Evolutionary conservation across 2,113 vertebrate species (phyloP), one percentile per base, ranked within the genome.

Genomic region (Prolemur simus): DNA sequence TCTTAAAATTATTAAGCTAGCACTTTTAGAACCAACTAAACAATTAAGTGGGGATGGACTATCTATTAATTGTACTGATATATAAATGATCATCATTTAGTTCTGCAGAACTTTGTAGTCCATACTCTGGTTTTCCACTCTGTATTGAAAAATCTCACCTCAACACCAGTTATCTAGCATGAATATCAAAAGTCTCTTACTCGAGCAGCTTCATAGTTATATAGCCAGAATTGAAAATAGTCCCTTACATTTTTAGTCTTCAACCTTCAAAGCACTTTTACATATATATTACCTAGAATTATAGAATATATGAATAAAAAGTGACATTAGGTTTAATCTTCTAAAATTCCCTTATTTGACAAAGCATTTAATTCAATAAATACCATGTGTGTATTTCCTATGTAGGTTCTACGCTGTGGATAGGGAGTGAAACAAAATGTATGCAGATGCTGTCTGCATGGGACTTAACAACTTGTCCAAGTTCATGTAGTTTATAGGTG

Each of bases 151-250:
- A 88, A 66, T 66, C 29, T 63, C 54, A 34, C 5, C 17, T 37
- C 90, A 29, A 74, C 25, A 80, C 25, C 23, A 34, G 14, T 81
- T 92, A 89, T 39, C 27, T 56, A 77, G 37, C 3, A 64, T 77
- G 77, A 87, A 58, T 78, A 66, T 52, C 49, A 89, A 95, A 84
- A 81, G 6, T 47, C 37, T 85, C 12, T 54, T 71, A 83, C 42
- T 63, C 76, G 32, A 69, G 58, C 49, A 95, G 20, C 12, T 94
- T 97, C 32, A 80, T 32, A 94, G 74, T 92, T 32, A 82, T 71
- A 18, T 11, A 86, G 83, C 8, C 58, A 52, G 39, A 86, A 89
- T 52, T 17, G 1, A 77, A 78, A 87, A 82, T 4, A n/a, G 4
- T 77, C 34, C 23, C 58, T 89, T 91, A 82, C 2, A 78, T 83